These are phyloP conservation scores for Scytalopus superciliaris DNA, from an alignment of 2,113 vertebrate species.

Conservation along the genomic window DNA sequence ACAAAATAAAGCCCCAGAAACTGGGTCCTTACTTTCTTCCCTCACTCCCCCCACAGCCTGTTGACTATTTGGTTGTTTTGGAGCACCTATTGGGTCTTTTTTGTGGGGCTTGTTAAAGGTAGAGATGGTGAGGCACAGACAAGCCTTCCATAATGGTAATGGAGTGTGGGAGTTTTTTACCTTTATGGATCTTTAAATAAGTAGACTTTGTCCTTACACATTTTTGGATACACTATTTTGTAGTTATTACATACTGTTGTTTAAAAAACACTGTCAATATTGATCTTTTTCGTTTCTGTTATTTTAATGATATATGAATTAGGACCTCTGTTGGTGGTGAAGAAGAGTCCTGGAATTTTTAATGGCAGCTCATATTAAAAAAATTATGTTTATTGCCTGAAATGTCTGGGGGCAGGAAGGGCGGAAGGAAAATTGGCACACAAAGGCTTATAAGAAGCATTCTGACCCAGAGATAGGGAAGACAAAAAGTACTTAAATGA, in stretches of 20 bases:
- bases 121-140: neutral
- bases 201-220: neutral
- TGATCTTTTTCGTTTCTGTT: neutral
- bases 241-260: neutral
- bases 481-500: neutral
- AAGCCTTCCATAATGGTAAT: neutral
- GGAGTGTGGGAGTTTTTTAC: fast-evolving
- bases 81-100: neutral
- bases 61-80: neutral
- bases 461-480: neutral
- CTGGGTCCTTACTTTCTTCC: neutral
- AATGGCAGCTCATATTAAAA: neutral
- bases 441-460: neutral
- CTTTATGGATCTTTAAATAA: neutral
- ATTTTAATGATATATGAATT: neutral
- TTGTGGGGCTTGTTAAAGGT: neutral
- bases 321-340: neutral
- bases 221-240: neutral
- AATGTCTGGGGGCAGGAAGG: neutral
- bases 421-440: neutral
- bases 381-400: neutral
- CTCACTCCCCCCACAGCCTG: fast-evolving
- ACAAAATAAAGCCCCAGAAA: neutral
- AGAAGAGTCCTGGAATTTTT: neutral
- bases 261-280: neutral